phyloP scores from a whole-genome alignment of 2,113 vertebrate genomes.

The Chaenogobius annularis region DNA sequence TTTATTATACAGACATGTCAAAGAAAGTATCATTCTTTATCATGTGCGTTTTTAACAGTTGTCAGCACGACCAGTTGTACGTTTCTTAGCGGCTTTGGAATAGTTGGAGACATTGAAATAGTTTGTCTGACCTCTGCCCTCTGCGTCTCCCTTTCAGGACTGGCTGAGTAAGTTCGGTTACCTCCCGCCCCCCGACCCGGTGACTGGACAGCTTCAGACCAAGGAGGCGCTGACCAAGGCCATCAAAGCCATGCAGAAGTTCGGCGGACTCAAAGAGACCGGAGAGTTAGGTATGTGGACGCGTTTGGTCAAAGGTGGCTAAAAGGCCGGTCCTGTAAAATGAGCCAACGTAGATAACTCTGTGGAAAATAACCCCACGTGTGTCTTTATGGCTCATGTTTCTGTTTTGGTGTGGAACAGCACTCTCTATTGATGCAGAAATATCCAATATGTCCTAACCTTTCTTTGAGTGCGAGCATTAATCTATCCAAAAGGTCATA shows the following conservation, averaged over 20 bases:
- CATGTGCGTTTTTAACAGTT: background rate
- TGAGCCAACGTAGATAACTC: background rate
- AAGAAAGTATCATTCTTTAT: background rate
- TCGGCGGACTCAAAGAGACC: slow-evolving; percentile 89
- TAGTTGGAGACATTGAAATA: slow-evolving; percentile 37
- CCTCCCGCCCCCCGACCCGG: slow-evolving; percentile 85
- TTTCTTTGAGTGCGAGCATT: background rate
- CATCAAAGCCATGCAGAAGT: slow-evolving; percentile 73
- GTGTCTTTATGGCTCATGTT: background rate
- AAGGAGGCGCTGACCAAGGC: slow-evolving; percentile 90
- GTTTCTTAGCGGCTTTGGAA: slow-evolving; percentile 25
- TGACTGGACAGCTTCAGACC: slow-evolving; percentile 86
- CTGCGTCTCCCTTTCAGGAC: slow-evolving; percentile 76
- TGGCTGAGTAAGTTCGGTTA: slow-evolving; percentile 97
- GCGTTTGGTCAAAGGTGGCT: background rate
- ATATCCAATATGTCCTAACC: background rate
- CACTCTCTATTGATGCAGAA: background rate
- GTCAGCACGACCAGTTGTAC: slow-evolving; percentile 41
- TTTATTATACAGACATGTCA: background rate
- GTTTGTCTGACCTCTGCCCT: slow-evolving; percentile 25
- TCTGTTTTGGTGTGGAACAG: background rate
- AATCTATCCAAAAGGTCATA: background rate
- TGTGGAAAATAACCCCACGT: background rate
- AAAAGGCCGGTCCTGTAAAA: background rate
- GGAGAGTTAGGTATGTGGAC: slow-evolving; percentile 85